phyloP scores from a whole-genome alignment of 1,140 invertebrate genomes.

The Heterodera schachtii region DNA sequence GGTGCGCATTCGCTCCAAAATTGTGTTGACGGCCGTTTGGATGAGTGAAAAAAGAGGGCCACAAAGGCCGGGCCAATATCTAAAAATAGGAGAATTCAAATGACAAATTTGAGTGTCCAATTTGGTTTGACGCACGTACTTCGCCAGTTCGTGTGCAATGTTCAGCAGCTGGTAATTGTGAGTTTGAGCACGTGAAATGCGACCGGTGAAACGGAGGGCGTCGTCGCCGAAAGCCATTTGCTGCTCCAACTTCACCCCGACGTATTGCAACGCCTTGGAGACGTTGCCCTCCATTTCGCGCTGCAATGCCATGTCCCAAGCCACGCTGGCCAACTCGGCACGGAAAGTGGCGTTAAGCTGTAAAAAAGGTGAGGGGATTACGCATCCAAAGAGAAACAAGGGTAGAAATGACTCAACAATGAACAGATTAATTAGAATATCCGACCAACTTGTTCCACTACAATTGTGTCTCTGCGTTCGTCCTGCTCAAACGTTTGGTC shows the following conservation, averaged over 20 bases:
- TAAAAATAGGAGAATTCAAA: conserved; percentile 9
- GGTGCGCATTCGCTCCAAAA: conserved; percentile 40
- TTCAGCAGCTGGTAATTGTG: conserved; percentile 56
- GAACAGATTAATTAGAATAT: not conserved
- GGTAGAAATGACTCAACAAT: not conserved
- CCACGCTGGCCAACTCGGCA: conserved; percentile 54
- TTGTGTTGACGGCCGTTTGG: conserved; percentile 39
- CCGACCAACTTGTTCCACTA: conserved; percentile 54
- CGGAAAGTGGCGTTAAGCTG: conserved; percentile 53
- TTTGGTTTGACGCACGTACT: not conserved
- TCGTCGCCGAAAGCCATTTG: conserved; percentile 40
- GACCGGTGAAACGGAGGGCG: conserved; percentile 49
- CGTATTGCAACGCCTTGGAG: conserved; percentile 46
- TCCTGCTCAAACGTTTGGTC: conserved; percentile 55
- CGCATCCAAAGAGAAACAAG: too few species aligned
- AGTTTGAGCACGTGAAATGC: conserved; percentile 45
- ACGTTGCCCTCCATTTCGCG: conserved; percentile 51
- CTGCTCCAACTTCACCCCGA: conserved; percentile 52
- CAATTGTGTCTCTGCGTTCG: conserved; percentile 36
- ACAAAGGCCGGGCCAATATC: conserved; percentile 52
- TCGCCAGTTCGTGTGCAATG: conserved; percentile 48
- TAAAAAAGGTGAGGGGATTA: conserved; percentile 20
- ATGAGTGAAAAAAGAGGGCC: conserved; percentile 45
- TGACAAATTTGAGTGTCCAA: too few species aligned
- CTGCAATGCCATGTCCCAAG: conserved; percentile 51